Percentiles rank a stretch among this genome's conserved stretches.
phyloP scores from a whole-genome alignment of 2,797 vertebrate species.

The Percopsis omiscomaycus region DNA sequence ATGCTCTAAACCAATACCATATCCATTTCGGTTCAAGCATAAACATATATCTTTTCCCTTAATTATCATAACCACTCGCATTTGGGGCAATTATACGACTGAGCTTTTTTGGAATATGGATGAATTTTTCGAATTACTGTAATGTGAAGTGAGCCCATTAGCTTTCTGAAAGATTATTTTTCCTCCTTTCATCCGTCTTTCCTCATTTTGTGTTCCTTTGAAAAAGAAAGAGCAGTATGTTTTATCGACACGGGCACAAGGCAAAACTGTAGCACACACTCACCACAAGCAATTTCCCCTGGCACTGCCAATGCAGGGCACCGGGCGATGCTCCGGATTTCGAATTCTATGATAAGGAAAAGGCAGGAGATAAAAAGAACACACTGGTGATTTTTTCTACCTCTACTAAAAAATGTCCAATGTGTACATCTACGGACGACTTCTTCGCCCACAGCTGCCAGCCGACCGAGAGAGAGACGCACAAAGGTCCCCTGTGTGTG shows the following conservation, averaged over 20 bases:
- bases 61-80: slow-evolving; percentile 64
- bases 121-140: slow-evolving; percentile 35
- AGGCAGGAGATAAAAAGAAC: slow-evolving; percentile 39
- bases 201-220: slow-evolving; percentile 37
- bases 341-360: slow-evolving; percentile 48
- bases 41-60: slow-evolving; percentile 60
- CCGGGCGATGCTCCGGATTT: slow-evolving; percentile 66
- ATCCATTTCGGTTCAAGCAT: slow-evolving; percentile 59
- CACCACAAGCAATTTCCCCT: slow-evolving; percentile 62
- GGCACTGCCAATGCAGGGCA: slow-evolving; percentile 40
- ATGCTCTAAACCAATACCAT: slow-evolving; percentile 65
- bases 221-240: slow-evolving; percentile 49
- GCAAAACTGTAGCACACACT: slow-evolving; percentile 44
- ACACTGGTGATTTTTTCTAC: slow-evolving; percentile 52
- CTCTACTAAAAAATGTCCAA: slow-evolving; percentile 66
- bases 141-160: slow-evolving; percentile 52
- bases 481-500: slow-evolving; percentile 71
- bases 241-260: slow-evolving; percentile 39
- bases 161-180: slow-evolving; percentile 42
- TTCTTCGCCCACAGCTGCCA: slow-evolving; percentile 75
- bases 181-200: slow-evolving; percentile 17
- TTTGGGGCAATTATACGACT: slow-evolving; percentile 50
- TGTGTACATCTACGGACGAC: slow-evolving; percentile 68
- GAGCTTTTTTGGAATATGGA: slow-evolving; percentile 23
- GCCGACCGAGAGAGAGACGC: slow-evolving; percentile 62